A percentile compares a stretch with the other conserved stretches of the same genome.
phyloP scores from a whole-genome alignment of 1,140 invertebrate genomes.

The Antheraea mylitta region DNA sequence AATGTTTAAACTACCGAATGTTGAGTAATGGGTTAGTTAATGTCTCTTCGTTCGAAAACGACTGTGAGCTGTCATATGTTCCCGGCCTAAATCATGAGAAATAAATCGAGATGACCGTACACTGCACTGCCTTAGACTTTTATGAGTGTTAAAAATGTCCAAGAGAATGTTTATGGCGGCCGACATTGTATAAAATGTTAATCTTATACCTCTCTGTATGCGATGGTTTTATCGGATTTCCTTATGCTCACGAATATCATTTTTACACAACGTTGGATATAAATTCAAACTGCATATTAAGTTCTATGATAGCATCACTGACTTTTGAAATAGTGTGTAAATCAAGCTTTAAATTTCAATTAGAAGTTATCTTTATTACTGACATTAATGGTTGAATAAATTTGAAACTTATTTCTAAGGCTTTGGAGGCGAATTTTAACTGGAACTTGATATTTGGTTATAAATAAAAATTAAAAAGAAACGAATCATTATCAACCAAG shows the following conservation, averaged over 20 bases:
- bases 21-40: not conserved
- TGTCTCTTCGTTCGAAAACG: not conserved
- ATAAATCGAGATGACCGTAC: not conserved
- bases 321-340: too few relatives aligned
- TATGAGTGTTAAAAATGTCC: constrained; percentile 3
- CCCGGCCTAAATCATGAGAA: not conserved
- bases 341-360: too few relatives aligned
- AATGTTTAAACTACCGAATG: not conserved
- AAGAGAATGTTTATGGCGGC: not conserved
- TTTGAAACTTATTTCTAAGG: too few relatives aligned
- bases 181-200: not conserved
- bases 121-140: not conserved
- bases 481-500: too few relatives aligned
- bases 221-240: not conserved
- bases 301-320: too few relatives aligned
- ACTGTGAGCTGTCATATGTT: not conserved
- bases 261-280: not conserved
- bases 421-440: too few relatives aligned
- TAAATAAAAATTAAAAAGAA: too few relatives aligned
- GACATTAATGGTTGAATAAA: too few relatives aligned
- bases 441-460: too few relatives aligned
- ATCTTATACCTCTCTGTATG: not conserved
- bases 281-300: not conserved
- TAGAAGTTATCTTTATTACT: too few relatives aligned
- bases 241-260: not conserved